Conservation (phyloP, 2,797 vertebrate genomes). For the Allochrocebus solatus region DNA sequence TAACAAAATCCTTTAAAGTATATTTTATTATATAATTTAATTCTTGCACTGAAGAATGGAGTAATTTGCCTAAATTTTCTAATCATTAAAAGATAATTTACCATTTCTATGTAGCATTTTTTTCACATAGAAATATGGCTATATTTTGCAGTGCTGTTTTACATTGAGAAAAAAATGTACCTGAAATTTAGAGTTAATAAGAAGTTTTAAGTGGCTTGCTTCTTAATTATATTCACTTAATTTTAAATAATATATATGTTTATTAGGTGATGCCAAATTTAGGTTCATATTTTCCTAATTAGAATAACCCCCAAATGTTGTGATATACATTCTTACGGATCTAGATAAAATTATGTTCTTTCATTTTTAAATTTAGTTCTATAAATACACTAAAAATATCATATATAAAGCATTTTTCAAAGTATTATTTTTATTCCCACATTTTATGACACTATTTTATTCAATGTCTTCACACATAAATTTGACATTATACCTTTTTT, state of each 20-base stretch:
- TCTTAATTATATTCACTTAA: background rate
- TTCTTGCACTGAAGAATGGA: background rate
- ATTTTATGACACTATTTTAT: background rate
- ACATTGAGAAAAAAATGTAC: background rate
- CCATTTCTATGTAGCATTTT: background rate
- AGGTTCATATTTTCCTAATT: background rate
- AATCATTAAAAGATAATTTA: background rate
- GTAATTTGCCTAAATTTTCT: background rate
- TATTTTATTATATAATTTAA: background rate
- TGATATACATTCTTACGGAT: background rate
- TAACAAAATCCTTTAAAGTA: background rate
- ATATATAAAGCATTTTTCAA: background rate
- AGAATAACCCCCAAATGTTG: background rate
- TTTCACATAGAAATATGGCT: background rate
- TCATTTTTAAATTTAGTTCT: background rate
- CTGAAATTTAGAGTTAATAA: constrained; percentile 20
- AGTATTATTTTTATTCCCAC: background rate
- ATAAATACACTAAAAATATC: background rate
- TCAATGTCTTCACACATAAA: background rate
- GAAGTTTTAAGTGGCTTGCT: background rate
- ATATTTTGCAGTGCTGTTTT: background rate
- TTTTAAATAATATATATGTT: background rate
- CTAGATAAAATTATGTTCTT: background rate
- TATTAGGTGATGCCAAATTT: background rate
- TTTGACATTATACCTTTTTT: background rate